Evolutionary conservation across 2,888 invertebrate species (phyloP), one percentile per base, ranked within the genome.

Genomic region (Drosophila lutescens): DNA sequence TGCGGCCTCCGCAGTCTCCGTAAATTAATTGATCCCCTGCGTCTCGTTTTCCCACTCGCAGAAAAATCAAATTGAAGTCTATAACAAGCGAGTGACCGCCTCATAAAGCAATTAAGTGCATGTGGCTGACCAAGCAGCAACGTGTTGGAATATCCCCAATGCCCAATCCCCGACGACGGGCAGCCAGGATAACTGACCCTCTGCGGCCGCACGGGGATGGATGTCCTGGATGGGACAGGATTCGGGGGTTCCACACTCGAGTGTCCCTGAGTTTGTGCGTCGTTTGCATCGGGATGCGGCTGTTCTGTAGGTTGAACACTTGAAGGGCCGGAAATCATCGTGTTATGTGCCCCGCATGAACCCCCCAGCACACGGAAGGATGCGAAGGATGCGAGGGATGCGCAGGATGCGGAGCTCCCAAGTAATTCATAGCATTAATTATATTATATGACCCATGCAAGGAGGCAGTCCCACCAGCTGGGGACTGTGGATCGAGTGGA

Each of bases 101-200:
- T 90, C 90, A 90, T 91, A 91, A 91, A 91, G 91, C 91, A 91
- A 91, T 91, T 91, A 91, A 91, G 91, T 90, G 86, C 91, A 90
- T 91, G 91, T 86, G 91, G 91, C 90, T 89, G 89, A 81, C 85
- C 89, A 86, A 86, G 75, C 86, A 88, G 80, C 88, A 85, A 86
- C 83, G 84, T 83, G 88, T 87, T 85, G 88, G 86, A 78, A 60
- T 78, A 80, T 59, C 60, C 74, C 73, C 74, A 70, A 63, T 34
- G 71, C 51, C 54, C 23, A 23, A 23, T 6, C 26, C 6, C 26
- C 26, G 4, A 20, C 20, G 20, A 20, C 20, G 26, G 26, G 10
- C 41, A 12, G 43, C 40, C 51, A 46, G 75, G 69, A 55, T 67
- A 32, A 34, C 59, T 20, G 65, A 63, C 43, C 65, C 65, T 43